Evolutionary conservation across 2,113 vertebrate species (phyloP), one percentile per base, ranked within the genome.

Genomic region (Elaphurus davidianus): DNA sequence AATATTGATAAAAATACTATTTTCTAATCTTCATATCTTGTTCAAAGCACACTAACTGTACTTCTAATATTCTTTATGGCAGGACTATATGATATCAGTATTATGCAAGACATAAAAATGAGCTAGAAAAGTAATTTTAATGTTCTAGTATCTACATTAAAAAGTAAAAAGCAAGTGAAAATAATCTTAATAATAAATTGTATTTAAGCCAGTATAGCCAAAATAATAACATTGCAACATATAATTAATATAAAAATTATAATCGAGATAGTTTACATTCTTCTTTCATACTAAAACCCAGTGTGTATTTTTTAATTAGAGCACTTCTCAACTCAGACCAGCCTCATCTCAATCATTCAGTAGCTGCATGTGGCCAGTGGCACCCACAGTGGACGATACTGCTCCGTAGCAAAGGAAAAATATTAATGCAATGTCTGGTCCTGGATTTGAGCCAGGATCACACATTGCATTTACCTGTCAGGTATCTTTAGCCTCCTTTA

Each of bases 171-270:
- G n/a, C 45, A 54, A 89, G 12, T 84, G 12, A 76, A 94, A 88
- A 91, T 82, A 81, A 84, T 57, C 94, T 91, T 74, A 94, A 47
- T 50, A 28, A 78, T 94, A 27, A 60, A 67, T 67, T 92, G 71
- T 87, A 90, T 55, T 47, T 87, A 85, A 88, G 28, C 36, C n/a
- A 87, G 36, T 36, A 52, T 57, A 52, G 62, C 33, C 33, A 89
- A 95, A 93, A 60, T 74, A 54, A 6, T 79, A 90, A 43, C 33
- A 89, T 94, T 88, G 50, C 33, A 52, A 17, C 4, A 50, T 85
- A 12, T 79, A 87, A 84, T 88, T 93, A 84, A 84, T 62, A 79
- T 88, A 27, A 88, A 64, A 96, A 28, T 91, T 94, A 79, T 88
- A 93, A 84, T 23, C 4, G 27, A 60, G 23, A 36, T 86, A 57